Evolutionary conservation across 1,140 invertebrate species (phyloP), one percentile per base, ranked within the genome.

Genomic region (Sarcophaga peregrina): DNA sequence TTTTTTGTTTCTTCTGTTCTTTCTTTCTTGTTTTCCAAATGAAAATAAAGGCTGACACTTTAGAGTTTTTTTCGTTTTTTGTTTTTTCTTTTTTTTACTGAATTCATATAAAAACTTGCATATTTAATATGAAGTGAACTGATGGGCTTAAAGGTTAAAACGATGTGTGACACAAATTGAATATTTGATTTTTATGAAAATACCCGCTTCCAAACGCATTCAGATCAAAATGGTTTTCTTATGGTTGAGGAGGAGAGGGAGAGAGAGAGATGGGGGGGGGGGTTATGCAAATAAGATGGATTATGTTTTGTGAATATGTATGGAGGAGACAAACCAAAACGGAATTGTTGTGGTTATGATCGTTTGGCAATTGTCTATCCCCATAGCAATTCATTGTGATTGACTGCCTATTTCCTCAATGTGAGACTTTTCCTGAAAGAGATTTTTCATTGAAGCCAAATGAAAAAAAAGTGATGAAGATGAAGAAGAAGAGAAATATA

Each of bases 101-200:
- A 37, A 37, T 37, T 37, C 25, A 37, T 37, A 37, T 37, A 68
- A 68, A 68, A 68, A 68, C 5, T 68, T 17, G 62, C 17, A 68
- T 68, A 58, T 58, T 47, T 48, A 52, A 78, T 78, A 78, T 78
- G 52, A 78, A 78, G 75, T 78, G 75, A 78, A 78, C 75, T 78
- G 75, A 78, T 78, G 75, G 75, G 75, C 75, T 78, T 78, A 78
- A 78, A 78, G 75, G 75, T 78, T 78, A 78, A 78, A 78, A 78
- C 75, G 75, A 78, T 78, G 75, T 78, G 75, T 78, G 75, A 78
- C 75, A 78, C 75, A 78, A 78, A 78, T 78, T 78, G 75, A 78
- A 78, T 78, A 78, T 78, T 78, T 78, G 75, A 78, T 78, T 78
- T 76, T 78, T 78, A 78, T 78, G 46, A 78, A 78, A 78, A 10